Conservation (phyloP, 2,888 invertebrate species). For the Myopa tessellatipennis region DNA sequence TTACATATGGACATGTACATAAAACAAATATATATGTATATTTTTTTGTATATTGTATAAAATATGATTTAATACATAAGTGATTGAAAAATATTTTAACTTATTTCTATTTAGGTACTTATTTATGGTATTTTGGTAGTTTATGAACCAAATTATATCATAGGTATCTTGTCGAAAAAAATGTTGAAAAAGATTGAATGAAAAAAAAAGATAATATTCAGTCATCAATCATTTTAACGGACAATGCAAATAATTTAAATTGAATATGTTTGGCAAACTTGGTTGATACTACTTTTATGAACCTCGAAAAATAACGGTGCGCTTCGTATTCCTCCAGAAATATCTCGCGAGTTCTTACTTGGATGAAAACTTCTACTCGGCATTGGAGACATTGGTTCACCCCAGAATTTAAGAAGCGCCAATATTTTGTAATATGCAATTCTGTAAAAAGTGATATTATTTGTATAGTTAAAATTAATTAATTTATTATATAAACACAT, state of each 20-base stretch:
- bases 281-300: conserved; percentile 61
- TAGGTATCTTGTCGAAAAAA: no score
- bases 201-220: no score
- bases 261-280: conserved; percentile 65
- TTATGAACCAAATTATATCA: no score
- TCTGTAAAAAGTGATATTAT: conserved; percentile 49
- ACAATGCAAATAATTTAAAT: conserved; percentile 52
- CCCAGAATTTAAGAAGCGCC: conserved; percentile 66
- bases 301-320: conserved; percentile 64
- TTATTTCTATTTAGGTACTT: no score
- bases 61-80: no score
- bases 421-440: conserved; percentile 66
- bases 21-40: no score
- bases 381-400: conserved; percentile 65
- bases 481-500: not conserved
- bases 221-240: no score
- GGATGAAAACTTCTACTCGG: conserved; percentile 66
- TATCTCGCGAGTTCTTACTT: conserved; percentile 65
- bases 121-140: no score
- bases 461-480: not conserved
- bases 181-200: no score
- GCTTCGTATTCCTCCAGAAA: conserved; percentile 62
- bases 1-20: no score
- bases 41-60: no score
- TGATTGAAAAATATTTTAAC: no score